Percentiles rank a stretch among this genome's conserved stretches.
Conservation (phyloP, 2,888 invertebrate genomes). For the Chloroclysta siterata region DNA sequence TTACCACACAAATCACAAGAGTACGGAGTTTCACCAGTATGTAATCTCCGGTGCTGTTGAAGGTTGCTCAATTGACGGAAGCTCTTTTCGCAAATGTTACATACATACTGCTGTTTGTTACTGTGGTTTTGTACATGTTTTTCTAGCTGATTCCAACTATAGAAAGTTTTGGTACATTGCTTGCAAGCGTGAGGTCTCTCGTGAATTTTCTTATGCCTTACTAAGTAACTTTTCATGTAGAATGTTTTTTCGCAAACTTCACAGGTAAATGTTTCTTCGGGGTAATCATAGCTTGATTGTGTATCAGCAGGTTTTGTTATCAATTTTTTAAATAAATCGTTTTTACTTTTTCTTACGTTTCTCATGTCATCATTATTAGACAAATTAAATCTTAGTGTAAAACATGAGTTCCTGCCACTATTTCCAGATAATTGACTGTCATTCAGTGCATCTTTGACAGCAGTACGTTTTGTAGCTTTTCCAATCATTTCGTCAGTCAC, state of each 20-base stretch:
- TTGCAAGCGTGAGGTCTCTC: neutral
- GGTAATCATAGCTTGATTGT: neutral
- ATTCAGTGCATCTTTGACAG: neutral
- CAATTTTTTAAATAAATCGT: neutral
- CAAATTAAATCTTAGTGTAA: neutral
- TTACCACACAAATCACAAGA: slow-evolving; percentile 8
- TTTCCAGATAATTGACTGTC: neutral
- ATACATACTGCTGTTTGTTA: slow-evolving; percentile 1
- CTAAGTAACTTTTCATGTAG: neutral
- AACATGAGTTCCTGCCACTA: neutral
- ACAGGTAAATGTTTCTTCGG: neutral
- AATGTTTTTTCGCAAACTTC: slow-evolving; percentile 1
- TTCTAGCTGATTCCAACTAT: neutral
- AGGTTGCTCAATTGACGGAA: slow-evolving; percentile 10
- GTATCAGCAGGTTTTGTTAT: neutral
- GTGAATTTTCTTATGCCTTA: slow-evolving; percentile 6
- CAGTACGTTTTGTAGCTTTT: neutral
- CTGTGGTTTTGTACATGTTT: neutral
- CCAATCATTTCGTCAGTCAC: neutral
- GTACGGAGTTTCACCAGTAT: slow-evolving; percentile 21
- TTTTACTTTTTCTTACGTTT: neutral
- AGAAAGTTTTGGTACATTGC: neutral
- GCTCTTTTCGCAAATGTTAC: slow-evolving; percentile 9
- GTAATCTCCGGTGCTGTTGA: slow-evolving; percentile 12
- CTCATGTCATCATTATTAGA: neutral